Evolutionary conservation across 2,113 vertebrate species (phyloP).

Genomic region (Falco punctatus): DNA sequence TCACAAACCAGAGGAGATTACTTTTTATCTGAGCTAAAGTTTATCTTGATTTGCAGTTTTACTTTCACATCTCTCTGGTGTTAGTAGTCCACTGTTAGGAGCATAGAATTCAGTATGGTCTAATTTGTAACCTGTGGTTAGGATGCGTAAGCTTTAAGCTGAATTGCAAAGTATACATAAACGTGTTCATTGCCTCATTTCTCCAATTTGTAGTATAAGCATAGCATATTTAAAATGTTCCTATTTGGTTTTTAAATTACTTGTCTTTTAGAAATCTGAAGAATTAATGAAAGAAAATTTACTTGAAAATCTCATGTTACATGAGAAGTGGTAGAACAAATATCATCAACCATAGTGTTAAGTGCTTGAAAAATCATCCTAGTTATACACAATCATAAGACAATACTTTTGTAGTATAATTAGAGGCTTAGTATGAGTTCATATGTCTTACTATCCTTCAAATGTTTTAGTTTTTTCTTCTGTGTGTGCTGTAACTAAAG

Average conservation of each 20-base stretch:
- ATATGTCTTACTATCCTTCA: not conserved
- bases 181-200: not conserved
- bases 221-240: not conserved
- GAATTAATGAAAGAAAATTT: not conserved
- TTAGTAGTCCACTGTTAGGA: not conserved
- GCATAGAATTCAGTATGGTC: not conserved
- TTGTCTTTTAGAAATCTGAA: not conserved
- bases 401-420: not conserved
- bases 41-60: not conserved
- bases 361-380: not conserved
- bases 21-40: not conserved
- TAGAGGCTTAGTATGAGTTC: not conserved
- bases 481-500: not conserved
- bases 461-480: not conserved
- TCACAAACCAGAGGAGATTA: not conserved
- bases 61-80: not conserved
- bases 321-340: not conserved
- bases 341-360: not conserved
- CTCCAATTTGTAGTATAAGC: not conserved
- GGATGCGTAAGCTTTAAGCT: not conserved
- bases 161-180: not conserved
- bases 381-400: not conserved
- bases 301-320: not conserved
- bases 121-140: not conserved
- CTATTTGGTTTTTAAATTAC: not conserved